Conservation (phyloP, 1,140 invertebrate genomes). For the Euura lappo region DNA sequence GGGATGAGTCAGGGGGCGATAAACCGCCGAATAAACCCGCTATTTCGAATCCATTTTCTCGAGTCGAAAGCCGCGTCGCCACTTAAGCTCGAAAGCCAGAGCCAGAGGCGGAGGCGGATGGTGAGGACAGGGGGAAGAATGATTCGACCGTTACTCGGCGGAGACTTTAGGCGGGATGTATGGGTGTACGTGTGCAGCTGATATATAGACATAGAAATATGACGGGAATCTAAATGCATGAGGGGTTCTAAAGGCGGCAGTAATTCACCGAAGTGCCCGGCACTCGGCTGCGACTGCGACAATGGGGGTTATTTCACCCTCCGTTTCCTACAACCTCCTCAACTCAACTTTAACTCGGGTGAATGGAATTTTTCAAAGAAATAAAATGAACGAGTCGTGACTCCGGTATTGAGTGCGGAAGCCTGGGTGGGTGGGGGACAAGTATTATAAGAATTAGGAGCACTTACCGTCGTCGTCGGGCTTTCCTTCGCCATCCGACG, state of each 20-base stretch:
- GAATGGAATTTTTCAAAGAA: not conserved
- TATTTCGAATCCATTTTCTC: constrained; percentile 51
- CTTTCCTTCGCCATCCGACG: constrained; percentile 54
- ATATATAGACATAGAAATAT: constrained; percentile 22
- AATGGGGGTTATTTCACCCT: constrained; percentile 30
- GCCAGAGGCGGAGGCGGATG: not conserved
- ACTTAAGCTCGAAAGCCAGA: not conserved
- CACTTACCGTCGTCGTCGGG: constrained; percentile 46
- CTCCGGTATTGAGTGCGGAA: not conserved
- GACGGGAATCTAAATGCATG: constrained; percentile 38
- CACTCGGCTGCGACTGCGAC: constrained; percentile 16
- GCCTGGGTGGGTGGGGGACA: not conserved
- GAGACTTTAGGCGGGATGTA: constrained; percentile 15
- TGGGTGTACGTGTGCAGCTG: constrained; percentile 13
- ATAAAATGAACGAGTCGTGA: too few species aligned
- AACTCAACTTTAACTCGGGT: constrained; percentile 9
- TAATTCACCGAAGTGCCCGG: constrained; percentile 39
- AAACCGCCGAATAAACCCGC: constrained; percentile 31
- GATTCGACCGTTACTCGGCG: constrained; percentile 16
- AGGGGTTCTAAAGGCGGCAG: constrained; percentile 26
- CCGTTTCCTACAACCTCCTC: constrained; percentile 27
- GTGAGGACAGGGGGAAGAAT: not conserved
- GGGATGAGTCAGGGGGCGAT: constrained; percentile 28
- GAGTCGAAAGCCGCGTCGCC: constrained; percentile 21
- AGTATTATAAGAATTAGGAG: constrained; percentile 4